These are phyloP conservation scores for Vireo griseus DNA, from an alignment of 2,797 vertebrate species.

Conservation along the genomic window DNA sequence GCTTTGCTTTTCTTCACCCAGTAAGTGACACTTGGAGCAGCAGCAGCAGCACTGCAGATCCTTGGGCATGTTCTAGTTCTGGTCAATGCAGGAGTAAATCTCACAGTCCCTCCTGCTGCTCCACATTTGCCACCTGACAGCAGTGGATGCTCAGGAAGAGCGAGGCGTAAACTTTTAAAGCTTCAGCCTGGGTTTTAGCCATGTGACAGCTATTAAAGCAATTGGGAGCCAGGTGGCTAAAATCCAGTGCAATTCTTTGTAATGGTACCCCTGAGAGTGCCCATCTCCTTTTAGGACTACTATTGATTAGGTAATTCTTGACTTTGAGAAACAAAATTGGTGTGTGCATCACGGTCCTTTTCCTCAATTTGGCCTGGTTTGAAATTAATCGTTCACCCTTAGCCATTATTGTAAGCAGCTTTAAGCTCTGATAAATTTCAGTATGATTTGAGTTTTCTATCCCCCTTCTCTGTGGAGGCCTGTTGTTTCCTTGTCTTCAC, in stretches of 20 bases:
- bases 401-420: slow-evolving; percentile 36
- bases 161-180: slow-evolving; percentile 7
- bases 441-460: slow-evolving; percentile 16
- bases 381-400: slow-evolving; percentile 26
- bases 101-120: slow-evolving; percentile 3
- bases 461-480: not conserved
- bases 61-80: not conserved
- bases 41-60: not conserved
- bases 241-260: slow-evolving; percentile 52
- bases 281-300: slow-evolving; percentile 44
- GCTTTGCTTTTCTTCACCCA: not conserved
- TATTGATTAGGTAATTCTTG: slow-evolving; percentile 65
- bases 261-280: slow-evolving; percentile 53
- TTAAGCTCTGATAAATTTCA: slow-evolving; percentile 28
- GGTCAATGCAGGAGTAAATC: not conserved
- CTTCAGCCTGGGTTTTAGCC: not conserved
- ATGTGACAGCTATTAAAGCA: slow-evolving; percentile 48
- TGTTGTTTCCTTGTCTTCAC: not conserved
- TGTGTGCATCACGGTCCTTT: slow-evolving; percentile 57
- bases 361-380: slow-evolving; percentile 58
- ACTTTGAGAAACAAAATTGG: slow-evolving; percentile 62
- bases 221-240: slow-evolving; percentile 59
- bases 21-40: slow-evolving; percentile 4
- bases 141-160: slow-evolving; percentile 14
- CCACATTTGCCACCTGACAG: slow-evolving; percentile 10